Evolutionary conservation across 2,113 vertebrate species (phyloP).

Genomic region (Verasper variegatus): DNA sequence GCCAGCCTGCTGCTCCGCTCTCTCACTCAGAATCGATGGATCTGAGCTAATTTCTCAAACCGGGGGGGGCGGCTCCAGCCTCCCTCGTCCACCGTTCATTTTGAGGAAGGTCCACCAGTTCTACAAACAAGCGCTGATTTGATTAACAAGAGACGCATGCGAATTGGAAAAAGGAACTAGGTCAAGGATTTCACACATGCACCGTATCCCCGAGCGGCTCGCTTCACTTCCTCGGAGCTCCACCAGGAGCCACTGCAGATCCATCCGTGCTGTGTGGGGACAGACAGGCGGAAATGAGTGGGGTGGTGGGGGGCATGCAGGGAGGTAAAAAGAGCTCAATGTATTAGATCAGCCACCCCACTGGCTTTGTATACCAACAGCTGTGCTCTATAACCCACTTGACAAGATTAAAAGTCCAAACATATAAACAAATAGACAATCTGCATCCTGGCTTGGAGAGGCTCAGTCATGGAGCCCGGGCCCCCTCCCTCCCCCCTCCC

Average conservation of each 20-base stretch:
- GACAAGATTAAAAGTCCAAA: slow-evolving; percentile 79
- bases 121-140: slow-evolving; percentile 30
- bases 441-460: slow-evolving; percentile 58
- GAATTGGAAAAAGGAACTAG: slow-evolving; percentile 43
- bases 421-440: slow-evolving; percentile 77
- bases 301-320: slow-evolving; percentile 30
- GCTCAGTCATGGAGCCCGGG: slow-evolving; percentile 41
- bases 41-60: slow-evolving; percentile 39
- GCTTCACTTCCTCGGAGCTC: slow-evolving; percentile 44
- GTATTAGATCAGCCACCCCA: slow-evolving; percentile 76
- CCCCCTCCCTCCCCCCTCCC: slow-evolving; percentile 24
- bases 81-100: slow-evolving; percentile 19
- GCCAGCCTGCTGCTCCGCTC: slow-evolving; percentile 23
- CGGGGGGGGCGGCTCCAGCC: background rate
- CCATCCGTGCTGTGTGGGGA: slow-evolving; percentile 4
- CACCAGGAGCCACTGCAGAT: slow-evolving; percentile 76
- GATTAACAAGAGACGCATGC: slow-evolving; percentile 27
- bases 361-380: slow-evolving; percentile 76
- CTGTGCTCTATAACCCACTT: slow-evolving; percentile 78
- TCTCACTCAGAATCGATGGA: slow-evolving; percentile 30
- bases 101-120: slow-evolving; percentile 28
- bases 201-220: slow-evolving; percentile 11
- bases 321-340: slow-evolving; percentile 63
- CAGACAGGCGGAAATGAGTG: slow-evolving; percentile 12
- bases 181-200: slow-evolving; percentile 57